Conservation (phyloP, 1,140 invertebrate species). For the Ceratina japonica region DNA sequence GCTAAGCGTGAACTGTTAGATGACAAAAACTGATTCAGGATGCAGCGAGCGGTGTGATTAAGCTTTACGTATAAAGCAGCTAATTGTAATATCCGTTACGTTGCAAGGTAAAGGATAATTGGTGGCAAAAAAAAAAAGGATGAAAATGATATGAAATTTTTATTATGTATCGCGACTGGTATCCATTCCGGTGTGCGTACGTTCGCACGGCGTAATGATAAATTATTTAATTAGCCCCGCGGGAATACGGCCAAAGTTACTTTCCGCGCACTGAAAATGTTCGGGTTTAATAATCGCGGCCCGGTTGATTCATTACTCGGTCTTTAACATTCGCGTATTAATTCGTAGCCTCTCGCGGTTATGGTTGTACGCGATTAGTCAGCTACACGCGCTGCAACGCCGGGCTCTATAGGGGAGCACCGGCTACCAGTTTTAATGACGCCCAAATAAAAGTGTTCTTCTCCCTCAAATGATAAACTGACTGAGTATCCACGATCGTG, state of each 20-base stretch:
- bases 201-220: neutral
- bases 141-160: no score
- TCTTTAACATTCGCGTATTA: constrained; percentile 1
- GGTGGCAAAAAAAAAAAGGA: no score
- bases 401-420: no score
- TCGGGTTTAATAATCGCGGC: constrained; percentile 3
- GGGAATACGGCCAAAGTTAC: neutral
- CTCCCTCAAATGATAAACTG: constrained; percentile 18
- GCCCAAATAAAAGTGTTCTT: neutral
- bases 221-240: constrained; percentile 13
- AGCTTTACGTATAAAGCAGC: no score
- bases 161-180: no score
- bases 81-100: no score
- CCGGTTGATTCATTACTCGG: neutral
- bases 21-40: no score
- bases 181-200: neutral
- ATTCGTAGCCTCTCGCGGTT: constrained; percentile 3
- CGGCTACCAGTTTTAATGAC: constrained; percentile 17
- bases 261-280: constrained; percentile 10
- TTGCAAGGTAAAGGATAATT: no score
- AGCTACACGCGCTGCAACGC: neutral
- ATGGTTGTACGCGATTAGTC: constrained; percentile 23
- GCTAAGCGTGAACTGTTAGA: no score
- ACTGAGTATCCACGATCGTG: constrained; percentile 4
- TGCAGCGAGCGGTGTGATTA: no score